Percentiles rank a stretch among this genome's conserved stretches.
These are phyloP conservation scores for Nemurella pictetii DNA, from an alignment of 2,888 invertebrate genomes.

Conservation along the genomic window DNA sequence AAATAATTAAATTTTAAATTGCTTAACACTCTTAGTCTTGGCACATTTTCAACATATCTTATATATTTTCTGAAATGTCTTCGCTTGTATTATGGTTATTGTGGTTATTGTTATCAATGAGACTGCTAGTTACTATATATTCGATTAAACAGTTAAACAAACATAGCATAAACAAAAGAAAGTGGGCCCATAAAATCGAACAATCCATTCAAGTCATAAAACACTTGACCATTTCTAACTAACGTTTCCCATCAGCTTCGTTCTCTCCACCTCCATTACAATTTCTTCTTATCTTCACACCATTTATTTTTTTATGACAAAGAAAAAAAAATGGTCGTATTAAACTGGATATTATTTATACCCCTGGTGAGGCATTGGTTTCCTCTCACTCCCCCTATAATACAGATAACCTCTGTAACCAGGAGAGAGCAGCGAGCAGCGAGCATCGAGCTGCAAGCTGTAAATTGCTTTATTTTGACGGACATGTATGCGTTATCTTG, in stretches of 20 bases:
- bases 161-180: too few relatives aligned
- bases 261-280: not conserved
- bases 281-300: not conserved
- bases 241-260: not conserved
- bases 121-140: too few relatives aligned
- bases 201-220: not conserved
- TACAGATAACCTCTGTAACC: slow-evolving; percentile 31
- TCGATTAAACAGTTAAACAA: too few relatives aligned
- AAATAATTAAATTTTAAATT: too few relatives aligned
- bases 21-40: too few relatives aligned
- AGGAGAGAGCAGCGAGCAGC: not conserved
- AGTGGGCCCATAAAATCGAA: not conserved
- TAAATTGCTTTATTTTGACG: slow-evolving; percentile 1
- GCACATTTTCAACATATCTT: too few relatives aligned
- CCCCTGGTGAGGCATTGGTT: not conserved
- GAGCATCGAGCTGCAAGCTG: not conserved
- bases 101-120: too few relatives aligned
- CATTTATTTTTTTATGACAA: not conserved
- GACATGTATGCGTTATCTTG: slow-evolving; percentile 33
- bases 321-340: not conserved
- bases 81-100: too few relatives aligned
- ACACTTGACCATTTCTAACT: not conserved
- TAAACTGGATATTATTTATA: not conserved
- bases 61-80: too few relatives aligned
- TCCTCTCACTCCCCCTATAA: not conserved